Evolutionary conservation across 2,113 vertebrate species (phyloP).

Genomic region (Pao palembangensis): DNA sequence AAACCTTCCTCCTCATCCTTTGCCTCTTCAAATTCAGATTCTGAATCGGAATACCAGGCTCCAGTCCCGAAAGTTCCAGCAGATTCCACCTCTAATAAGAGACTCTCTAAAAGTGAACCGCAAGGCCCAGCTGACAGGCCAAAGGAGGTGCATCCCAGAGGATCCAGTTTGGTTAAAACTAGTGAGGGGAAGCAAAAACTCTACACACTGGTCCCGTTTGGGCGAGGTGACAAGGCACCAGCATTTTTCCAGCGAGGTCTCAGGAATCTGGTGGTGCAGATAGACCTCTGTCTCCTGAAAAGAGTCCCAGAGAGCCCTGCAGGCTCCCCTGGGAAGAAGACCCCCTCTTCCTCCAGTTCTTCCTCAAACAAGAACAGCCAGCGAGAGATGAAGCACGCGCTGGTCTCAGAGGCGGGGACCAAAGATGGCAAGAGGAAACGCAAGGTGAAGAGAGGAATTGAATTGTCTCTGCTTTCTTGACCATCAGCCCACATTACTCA

Average conservation of each 20-base stretch:
- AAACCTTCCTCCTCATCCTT: slow-evolving; percentile 69
- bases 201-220: slow-evolving; percentile 94
- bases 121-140: slow-evolving; percentile 63
- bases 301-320: slow-evolving; percentile 84
- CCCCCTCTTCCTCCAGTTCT: slow-evolving; percentile 46
- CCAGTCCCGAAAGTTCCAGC: slow-evolving; percentile 72
- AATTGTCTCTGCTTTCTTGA: too few species aligned
- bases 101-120: slow-evolving; percentile 50
- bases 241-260: slow-evolving; percentile 81
- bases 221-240: slow-evolving; percentile 82
- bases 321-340: slow-evolving; percentile 65
- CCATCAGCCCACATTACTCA: too few species aligned
- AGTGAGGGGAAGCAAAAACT: slow-evolving; percentile 78
- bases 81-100: slow-evolving; percentile 72
- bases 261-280: slow-evolving; percentile 91
- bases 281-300: slow-evolving; percentile 90
- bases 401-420: slow-evolving; percentile 68
- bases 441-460: slow-evolving; percentile 78
- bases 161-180: slow-evolving; percentile 53
- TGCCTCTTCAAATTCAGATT: slow-evolving; percentile 74
- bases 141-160: slow-evolving; percentile 34
- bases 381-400: slow-evolving; percentile 64
- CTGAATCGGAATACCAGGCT: slow-evolving; percentile 75
- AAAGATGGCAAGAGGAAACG: slow-evolving; percentile 85
- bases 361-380: slow-evolving; percentile 60